phyloP scores from a whole-genome alignment of 2,888 invertebrate genomes.

The Hyppa rectilinea region DNA sequence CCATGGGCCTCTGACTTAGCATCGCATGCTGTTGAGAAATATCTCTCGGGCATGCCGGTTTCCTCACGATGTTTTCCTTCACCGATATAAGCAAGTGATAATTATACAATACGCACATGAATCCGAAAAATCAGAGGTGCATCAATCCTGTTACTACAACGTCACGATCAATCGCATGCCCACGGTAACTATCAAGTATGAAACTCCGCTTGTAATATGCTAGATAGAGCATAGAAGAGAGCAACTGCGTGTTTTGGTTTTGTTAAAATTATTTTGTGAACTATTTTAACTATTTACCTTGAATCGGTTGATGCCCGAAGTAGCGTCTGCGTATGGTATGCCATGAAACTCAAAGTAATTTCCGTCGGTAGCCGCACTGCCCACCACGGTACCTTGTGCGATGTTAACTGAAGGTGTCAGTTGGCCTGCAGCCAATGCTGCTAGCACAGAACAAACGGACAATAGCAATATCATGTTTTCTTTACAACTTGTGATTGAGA shows the following conservation, averaged over 20 bases:
- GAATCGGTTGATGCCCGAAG: constrained; percentile 82
- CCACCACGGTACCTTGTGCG: constrained; percentile 78
- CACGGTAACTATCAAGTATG: background rate
- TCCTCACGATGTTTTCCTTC: no score
- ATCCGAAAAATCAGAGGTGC: no score
- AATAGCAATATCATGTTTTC: constrained; percentile 70
- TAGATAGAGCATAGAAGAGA: background rate
- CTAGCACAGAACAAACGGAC: constrained; percentile 60
- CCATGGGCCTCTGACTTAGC: no score
- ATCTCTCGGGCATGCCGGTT: no score
- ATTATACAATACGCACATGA: no score
- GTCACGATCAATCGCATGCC: background rate
- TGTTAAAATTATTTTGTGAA: background rate
- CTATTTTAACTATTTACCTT: constrained; percentile 76
- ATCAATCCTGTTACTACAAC: no score
- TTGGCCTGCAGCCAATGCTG: constrained; percentile 65
- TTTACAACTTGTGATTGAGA: constrained; percentile 49
- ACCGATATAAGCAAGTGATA: no score
- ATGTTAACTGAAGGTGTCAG: constrained; percentile 71
- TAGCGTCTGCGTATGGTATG: constrained; percentile 85
- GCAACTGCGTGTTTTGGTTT: background rate
- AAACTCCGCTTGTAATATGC: no score
- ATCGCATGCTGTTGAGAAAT: no score
- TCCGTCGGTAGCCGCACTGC: constrained; percentile 72
- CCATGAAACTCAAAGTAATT: constrained; percentile 80